Evolutionary conservation across 1,140 invertebrate genomes (phyloP).

Genomic region (Drosophila fuyamai): DNA sequence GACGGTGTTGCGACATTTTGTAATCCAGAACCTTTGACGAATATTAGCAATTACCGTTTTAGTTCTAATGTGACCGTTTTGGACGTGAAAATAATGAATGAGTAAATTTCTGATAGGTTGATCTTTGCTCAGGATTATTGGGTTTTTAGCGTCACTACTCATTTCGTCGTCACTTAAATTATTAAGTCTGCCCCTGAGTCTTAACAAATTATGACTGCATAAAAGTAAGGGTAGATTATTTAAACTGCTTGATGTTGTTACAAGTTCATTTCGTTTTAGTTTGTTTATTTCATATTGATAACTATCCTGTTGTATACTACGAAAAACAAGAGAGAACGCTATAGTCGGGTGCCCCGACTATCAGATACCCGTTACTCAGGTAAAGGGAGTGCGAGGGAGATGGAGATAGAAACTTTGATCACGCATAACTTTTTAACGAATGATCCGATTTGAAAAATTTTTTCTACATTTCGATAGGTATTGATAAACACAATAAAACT

Average conservation of each 20-base stretch:
- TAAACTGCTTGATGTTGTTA: neutral
- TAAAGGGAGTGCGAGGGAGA: too few species aligned
- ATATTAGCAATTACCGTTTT: slow-evolving; percentile 60
- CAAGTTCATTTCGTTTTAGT: neutral
- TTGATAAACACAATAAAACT: too few species aligned
- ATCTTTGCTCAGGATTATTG: slow-evolving; percentile 10
- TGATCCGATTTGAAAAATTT: too few species aligned
- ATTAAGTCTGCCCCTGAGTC: slow-evolving; percentile 14
- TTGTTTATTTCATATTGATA: neutral
- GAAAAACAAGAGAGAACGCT: too few species aligned
- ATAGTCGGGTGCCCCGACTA: too few species aligned
- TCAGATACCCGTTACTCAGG: too few species aligned
- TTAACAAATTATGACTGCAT: too few species aligned
- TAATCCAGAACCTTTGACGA: slow-evolving; percentile 52
- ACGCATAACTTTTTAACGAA: too few species aligned
- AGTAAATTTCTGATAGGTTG: slow-evolving; percentile 11
- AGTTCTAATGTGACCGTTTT: slow-evolving; percentile 9
- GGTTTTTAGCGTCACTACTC: slow-evolving; percentile 10
- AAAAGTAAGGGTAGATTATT: too few species aligned
- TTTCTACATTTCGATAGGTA: too few species aligned
- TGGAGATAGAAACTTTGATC: too few species aligned
- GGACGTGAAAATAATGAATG: slow-evolving; percentile 36
- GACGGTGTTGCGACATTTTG: slow-evolving; percentile 10
- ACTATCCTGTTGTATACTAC: slow-evolving; percentile 4
- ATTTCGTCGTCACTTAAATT: slow-evolving; percentile 8